A percentile compares a stretch with the other conserved stretches of the same genome.
Evolutionary conservation across 2,113 vertebrate species (phyloP).

Genomic region (Jaculus jaculus): DNA sequence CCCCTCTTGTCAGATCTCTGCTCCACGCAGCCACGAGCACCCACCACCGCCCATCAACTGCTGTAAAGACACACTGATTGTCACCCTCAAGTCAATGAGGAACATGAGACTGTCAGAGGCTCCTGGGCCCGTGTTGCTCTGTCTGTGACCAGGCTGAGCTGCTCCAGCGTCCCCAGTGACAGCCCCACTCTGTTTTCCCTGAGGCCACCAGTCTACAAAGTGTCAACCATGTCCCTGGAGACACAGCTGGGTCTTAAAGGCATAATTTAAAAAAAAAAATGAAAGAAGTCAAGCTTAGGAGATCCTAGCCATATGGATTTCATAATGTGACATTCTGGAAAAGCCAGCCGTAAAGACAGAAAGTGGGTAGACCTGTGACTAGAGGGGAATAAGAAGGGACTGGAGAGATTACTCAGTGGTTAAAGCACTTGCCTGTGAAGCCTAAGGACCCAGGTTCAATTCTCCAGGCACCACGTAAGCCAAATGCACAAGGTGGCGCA

Average conservation of each 20-base stretch:
- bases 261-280: fast-evolving
- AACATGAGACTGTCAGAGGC: neutral
- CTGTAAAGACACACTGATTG: too few species aligned
- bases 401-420: too few species aligned
- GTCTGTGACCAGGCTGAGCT: fast-evolving
- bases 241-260: fast-evolving
- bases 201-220: neutral
- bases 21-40: fast-evolving
- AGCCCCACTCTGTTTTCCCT: neutral
- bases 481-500: too few species aligned
- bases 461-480: too few species aligned
- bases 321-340: neutral
- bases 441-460: too few species aligned
- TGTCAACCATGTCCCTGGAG: fast-evolving
- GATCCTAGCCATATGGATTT: fast-evolving
- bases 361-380: neutral
- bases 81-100: fast-evolving
- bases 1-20: fast-evolving
- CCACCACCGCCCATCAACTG: neutral
- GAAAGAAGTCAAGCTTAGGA: neutral
- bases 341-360: neutral
- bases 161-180: neutral
- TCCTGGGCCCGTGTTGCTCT: fast-evolving
- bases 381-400: neutral
- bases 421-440: too few species aligned